Evolutionary conservation across 2,113 vertebrate species (phyloP).

Genomic region (Scophthalmus maximus): DNA sequence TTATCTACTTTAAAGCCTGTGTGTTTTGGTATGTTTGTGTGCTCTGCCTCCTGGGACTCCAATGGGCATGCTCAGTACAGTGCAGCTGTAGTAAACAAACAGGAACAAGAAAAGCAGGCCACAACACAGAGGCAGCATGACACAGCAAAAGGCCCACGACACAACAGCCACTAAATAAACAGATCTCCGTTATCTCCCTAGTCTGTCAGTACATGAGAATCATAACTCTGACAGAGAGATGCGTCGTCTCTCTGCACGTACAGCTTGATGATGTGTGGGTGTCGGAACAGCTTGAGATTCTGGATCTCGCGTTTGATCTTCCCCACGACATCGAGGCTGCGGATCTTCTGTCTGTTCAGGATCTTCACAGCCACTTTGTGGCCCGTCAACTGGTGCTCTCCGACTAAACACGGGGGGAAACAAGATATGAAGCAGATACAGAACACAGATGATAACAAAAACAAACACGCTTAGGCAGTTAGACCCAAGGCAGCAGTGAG

Average conservation of each 20-base stretch:
- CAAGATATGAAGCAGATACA: constrained; percentile 43
- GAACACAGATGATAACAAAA: not conserved
- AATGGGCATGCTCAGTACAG: constrained; percentile 50
- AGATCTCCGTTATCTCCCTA: not conserved
- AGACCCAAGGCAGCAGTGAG: not conserved
- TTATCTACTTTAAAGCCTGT: constrained; percentile 11
- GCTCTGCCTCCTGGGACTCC: constrained; percentile 22
- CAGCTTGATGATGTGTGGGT: constrained; percentile 99
- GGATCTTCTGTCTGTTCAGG: constrained; percentile 97
- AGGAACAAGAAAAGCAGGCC: constrained; percentile 26
- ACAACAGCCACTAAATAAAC: constrained; percentile 4
- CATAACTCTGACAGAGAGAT: not conserved
- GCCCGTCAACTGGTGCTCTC: constrained; percentile 96
- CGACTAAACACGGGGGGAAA: constrained; percentile 84
- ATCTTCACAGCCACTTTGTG: constrained; percentile 99
- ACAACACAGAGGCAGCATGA: constrained; percentile 27
- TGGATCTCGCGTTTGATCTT: constrained; percentile 99
- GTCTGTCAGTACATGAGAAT: constrained; percentile 2
- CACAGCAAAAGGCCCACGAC: constrained; percentile 8
- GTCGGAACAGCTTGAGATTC: constrained; percentile 97
- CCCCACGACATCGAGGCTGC: constrained; percentile 97
- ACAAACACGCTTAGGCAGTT: not conserved
- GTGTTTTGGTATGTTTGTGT: constrained; percentile 1
- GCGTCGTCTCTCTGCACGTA: constrained; percentile 81
- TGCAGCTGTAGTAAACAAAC: constrained; percentile 58